These are phyloP conservation scores for Exephanes ischioxanthus DNA, from an alignment of 2,888 invertebrate species.

Conservation along the genomic window DNA sequence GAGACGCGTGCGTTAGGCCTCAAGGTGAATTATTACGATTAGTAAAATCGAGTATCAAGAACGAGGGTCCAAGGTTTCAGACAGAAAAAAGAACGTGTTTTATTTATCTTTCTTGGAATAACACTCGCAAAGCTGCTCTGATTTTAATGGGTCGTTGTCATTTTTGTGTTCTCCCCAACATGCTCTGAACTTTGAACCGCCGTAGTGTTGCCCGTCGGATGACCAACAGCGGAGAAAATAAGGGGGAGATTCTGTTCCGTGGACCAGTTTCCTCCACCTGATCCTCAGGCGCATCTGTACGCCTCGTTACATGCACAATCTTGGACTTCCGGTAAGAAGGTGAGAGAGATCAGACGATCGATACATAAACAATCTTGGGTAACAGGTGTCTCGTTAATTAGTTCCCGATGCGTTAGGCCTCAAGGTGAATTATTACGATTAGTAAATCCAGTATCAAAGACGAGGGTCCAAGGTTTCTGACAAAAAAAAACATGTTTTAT, in stretches of 20 bases:
- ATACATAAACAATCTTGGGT: constrained; percentile 30
- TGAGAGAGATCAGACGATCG: too few relatives aligned
- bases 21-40: constrained; percentile 27
- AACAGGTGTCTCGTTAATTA: constrained; percentile 70
- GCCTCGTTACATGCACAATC: constrained; percentile 15
- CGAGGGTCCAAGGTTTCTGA: too few relatives aligned
- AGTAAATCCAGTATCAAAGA: not conserved
- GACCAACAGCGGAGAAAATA: constrained; percentile 27
- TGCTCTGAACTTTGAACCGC: constrained; percentile 36
- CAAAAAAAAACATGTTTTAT: too few relatives aligned
- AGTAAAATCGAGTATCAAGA: not conserved
- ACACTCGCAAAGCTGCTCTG: not conserved
- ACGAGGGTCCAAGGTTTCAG: too few relatives aligned
- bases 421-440: constrained; percentile 24
- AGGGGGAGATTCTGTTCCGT: constrained; percentile 17
- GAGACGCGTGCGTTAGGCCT: not conserved
- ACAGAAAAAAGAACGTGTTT: too few relatives aligned
- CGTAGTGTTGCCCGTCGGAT: not conserved
- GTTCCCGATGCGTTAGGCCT: constrained; percentile 7
- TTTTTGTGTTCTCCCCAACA: not conserved
- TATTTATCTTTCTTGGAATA: too few relatives aligned
- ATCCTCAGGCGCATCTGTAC: constrained; percentile 26
- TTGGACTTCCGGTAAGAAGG: not conserved
- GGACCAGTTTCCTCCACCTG: constrained; percentile 58
- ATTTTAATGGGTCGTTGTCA: constrained; percentile 2